Conservation (phyloP, 1,140 invertebrate species). For the Schlechtendalia chinensis region DNA sequence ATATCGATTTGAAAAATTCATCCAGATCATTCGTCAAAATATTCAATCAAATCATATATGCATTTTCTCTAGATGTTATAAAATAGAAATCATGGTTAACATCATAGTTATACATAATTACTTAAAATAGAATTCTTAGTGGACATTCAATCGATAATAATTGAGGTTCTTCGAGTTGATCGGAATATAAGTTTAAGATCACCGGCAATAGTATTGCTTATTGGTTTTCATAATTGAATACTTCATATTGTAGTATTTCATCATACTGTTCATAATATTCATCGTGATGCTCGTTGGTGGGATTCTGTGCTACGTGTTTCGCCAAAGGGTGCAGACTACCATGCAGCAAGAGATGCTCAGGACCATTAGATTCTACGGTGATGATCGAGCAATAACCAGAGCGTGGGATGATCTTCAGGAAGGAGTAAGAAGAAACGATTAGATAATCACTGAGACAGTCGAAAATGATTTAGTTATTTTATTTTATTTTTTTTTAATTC, state of each 20-base stretch:
- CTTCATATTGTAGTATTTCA: slow-evolving; percentile 72
- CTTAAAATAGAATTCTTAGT: too few species aligned
- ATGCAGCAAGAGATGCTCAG: slow-evolving; percentile 75
- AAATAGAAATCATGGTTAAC: too few species aligned
- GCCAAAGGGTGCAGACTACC: slow-evolving; percentile 70
- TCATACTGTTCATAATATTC: slow-evolving; percentile 80
- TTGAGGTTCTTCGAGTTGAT: too few species aligned
- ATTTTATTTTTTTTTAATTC: too few species aligned
- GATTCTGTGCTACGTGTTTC: slow-evolving; percentile 83
- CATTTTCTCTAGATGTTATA: too few species aligned
- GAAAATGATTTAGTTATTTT: slow-evolving; percentile 1
- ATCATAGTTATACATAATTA: too few species aligned
- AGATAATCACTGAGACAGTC: neutral
- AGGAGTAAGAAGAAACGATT: slow-evolving; percentile 57
- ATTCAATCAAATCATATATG: neutral
- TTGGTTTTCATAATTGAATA: neutral
- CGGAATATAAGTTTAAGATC: too few species aligned
- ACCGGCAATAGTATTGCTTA: too few species aligned
- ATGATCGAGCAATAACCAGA: slow-evolving; percentile 65
- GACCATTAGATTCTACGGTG: slow-evolving; percentile 70
- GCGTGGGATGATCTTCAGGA: slow-evolving; percentile 82
- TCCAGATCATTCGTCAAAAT: too few species aligned
- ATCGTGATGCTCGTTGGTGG: slow-evolving; percentile 85
- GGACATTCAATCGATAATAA: too few species aligned
- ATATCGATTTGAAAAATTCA: too few species aligned